Conservation (phyloP, 2,797 vertebrate genomes). For the Melopsittacus undulatus region DNA sequence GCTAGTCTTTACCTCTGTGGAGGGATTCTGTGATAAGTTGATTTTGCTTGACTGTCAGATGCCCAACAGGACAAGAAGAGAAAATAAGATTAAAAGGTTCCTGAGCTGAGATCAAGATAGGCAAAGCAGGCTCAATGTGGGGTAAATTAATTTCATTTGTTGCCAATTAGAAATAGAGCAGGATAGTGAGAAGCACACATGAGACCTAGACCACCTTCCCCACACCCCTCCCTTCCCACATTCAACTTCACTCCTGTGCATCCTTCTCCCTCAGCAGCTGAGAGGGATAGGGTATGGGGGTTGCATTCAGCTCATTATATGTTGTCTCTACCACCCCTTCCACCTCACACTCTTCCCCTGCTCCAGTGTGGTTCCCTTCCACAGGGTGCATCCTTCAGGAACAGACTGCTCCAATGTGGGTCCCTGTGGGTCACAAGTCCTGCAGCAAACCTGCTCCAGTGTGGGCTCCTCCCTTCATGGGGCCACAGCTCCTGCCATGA, state of each 20-base stretch:
- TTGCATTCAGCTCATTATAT: not conserved
- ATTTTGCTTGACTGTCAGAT: not conserved
- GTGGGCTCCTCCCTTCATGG: not conserved
- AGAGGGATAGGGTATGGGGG: accelerated
- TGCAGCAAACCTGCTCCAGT: not conserved
- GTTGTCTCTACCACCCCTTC: not conserved
- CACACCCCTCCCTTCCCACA: not conserved
- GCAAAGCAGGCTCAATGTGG: not conserved
- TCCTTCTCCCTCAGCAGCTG: accelerated
- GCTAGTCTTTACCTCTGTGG: not conserved
- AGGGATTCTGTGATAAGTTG: not conserved
- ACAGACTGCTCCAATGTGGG: not conserved
- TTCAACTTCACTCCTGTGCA: not conserved
- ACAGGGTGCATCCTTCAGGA: not conserved
- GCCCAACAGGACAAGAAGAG: not conserved
- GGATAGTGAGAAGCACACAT: not conserved
- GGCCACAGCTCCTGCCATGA: not conserved
- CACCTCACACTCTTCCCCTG: not conserved
- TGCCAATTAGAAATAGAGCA: not conserved
- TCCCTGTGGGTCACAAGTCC: not conserved
- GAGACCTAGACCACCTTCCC: not conserved
- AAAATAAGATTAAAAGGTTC: not conserved
- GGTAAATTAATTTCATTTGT: not conserved
- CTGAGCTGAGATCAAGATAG: not conserved
- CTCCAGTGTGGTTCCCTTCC: accelerated